Evolutionary conservation across 2,797 vertebrate species (phyloP), one percentile per base, ranked within the genome.

Genomic region (Euthynnus affinis): DNA sequence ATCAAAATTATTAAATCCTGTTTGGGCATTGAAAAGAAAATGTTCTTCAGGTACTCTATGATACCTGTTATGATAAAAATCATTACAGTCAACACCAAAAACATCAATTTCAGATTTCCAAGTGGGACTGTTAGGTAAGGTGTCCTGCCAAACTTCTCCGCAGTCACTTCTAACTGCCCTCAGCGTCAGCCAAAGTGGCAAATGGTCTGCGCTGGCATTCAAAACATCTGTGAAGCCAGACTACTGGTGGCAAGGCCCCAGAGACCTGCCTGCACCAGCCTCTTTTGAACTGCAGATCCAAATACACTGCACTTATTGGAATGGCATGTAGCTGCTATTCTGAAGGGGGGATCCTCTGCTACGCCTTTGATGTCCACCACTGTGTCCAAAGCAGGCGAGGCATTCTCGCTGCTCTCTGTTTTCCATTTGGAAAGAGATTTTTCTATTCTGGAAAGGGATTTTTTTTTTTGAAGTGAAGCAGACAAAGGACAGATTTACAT

Each of bases 251-350:
- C 86, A 76, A 78, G 90, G 84, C 89, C 93, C 89, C 87, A 86
- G 86, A 90, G 89, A 88, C 84, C 87, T 83, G 86, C 87, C 85
- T 89, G 90, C 89, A 90, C 88, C 87, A 79, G 88, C 65, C 86
- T 82, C 91, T 93, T 94, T 94, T 93, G 93, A 95, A 94, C 93
- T 91, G 75, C 90, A 84, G 87, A 89, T 92, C 90, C 88, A 90
- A 89, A 92, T 83, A 79, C 88, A 55, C 90, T 87, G 88, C 87
- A 82, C 91, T 93, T 93, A 94, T 91, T 94, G 92, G 90, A 93
- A 93, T 94, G 93, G 93, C 91, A 93, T 95, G 93, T 93, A 89
- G 88, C 90, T 80, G 91, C 91, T 89, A 89, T 91, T 93, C 91
- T 92, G 91, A 92, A 92, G 87, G 87, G 46, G 91, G 91, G 90